Evolutionary conservation across 2,888 invertebrate species (phyloP).

Genomic region (Scaptomyza polygonia): DNA sequence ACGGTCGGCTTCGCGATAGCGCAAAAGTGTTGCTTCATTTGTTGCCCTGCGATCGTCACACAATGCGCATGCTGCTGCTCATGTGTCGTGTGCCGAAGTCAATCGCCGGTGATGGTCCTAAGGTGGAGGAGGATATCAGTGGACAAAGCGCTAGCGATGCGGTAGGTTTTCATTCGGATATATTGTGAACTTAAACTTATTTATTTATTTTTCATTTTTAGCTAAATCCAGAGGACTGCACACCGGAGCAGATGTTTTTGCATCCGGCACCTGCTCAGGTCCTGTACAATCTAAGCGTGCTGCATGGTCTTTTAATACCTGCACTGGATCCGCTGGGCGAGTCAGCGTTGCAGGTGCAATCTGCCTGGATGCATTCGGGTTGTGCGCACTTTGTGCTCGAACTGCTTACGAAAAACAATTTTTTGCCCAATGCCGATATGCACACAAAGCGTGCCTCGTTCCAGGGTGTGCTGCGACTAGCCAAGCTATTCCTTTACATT

Average conservation of each 20-base stretch:
- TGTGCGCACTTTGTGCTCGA: slow-evolving; percentile 89
- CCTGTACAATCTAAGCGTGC: slow-evolving; percentile 90
- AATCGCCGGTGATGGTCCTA: slow-evolving; percentile 38
- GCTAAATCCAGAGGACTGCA: slow-evolving; percentile 74
- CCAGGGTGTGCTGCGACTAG: slow-evolving; percentile 93
- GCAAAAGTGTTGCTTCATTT: slow-evolving; percentile 82
- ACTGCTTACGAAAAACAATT: slow-evolving; percentile 93
- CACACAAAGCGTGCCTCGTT: slow-evolving; percentile 92
- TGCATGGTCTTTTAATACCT: slow-evolving; percentile 96
- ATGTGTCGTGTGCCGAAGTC: slow-evolving; percentile 81
- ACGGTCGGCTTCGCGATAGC: slow-evolving; percentile 92
- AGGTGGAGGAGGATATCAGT: slow-evolving; percentile 50
- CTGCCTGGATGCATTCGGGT: slow-evolving; percentile 87
- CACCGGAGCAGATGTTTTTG: slow-evolving; percentile 88
- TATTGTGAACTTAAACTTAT: not conserved
- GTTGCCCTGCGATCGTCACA: slow-evolving; percentile 84
- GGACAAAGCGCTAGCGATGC: slow-evolving; percentile 57
- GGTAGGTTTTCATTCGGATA: slow-evolving; percentile 39
- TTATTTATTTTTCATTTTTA: slow-evolving; percentile 18
- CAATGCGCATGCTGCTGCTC: slow-evolving; percentile 83
- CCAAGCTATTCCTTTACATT: slow-evolving; percentile 94
- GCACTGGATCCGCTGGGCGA: slow-evolving; percentile 92
- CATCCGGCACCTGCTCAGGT: slow-evolving; percentile 90
- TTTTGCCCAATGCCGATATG: slow-evolving; percentile 91
- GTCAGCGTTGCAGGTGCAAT: slow-evolving; percentile 86